A percentile compares a stretch with the other conserved stretches of the same genome.
Evolutionary conservation across 1,140 invertebrate species (phyloP).

Genomic region (Linepithema humile): DNA sequence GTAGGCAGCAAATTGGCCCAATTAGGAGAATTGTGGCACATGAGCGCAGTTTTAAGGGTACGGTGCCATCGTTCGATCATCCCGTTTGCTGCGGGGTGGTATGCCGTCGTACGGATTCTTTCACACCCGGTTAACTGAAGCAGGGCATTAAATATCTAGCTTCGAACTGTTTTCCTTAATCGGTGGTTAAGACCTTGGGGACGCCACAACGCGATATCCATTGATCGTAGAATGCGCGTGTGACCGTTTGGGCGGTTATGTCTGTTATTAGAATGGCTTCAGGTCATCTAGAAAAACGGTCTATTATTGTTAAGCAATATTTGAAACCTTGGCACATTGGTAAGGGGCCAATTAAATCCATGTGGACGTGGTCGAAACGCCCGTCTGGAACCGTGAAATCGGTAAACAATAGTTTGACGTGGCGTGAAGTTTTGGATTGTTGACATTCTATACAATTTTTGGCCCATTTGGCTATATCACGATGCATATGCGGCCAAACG

Average conservation of each 20-base stretch:
- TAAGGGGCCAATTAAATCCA: slow-evolving; percentile 1
- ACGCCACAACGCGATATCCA: slow-evolving; percentile 9
- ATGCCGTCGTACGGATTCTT: neutral
- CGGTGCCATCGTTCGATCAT: slow-evolving; percentile 6
- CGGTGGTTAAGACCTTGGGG: neutral
- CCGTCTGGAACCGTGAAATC: neutral
- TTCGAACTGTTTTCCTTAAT: slow-evolving; percentile 1
- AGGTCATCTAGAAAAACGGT: neutral
- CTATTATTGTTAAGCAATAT: neutral
- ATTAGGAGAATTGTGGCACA: no score
- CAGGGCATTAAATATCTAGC: neutral
- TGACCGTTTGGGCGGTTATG: neutral
- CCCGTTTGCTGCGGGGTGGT: no score
- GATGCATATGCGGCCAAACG: neutral
- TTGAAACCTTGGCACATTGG: neutral
- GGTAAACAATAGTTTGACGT: neutral
- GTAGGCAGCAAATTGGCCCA: neutral
- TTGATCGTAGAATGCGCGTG: neutral
- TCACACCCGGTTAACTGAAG: neutral
- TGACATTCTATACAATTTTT: neutral
- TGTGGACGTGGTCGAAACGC: slow-evolving; percentile 13
- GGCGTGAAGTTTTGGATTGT: neutral
- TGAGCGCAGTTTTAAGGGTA: neutral
- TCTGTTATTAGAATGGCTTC: neutral
- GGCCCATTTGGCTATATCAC: neutral